Evolutionary conservation across 2,888 invertebrate genomes (phyloP), one percentile per base, ranked within the genome.

Genomic region (Pimpla rufipes): DNA sequence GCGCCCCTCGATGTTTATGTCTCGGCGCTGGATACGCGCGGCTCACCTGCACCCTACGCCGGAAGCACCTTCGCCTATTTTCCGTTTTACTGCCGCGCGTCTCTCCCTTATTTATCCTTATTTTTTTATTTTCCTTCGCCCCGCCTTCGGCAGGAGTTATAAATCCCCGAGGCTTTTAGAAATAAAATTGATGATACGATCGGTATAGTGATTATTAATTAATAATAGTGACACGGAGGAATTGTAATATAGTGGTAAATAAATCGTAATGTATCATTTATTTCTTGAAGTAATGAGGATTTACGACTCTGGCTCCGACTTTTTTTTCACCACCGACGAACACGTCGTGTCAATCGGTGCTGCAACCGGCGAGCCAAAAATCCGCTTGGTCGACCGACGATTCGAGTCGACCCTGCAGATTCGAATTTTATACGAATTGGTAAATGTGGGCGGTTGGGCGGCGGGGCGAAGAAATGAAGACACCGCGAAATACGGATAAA

Each of bases 341-440:
- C n/a, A n/a, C 5, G 29, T 3, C 29, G 29, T 29, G 29, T 29
- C 5, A 29, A 3, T 29, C 29, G 3, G 29, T 29, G 29, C 29
- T 5, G 29, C 29, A 29, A 29, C 29, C 29, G 29, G 2, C 29
- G 29, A 5, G 29, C 29, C 29, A 29, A 29, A 5, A 29, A 2
- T 5, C 29, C 3, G 29, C 2, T 77, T 68, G 68, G 81, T 57
- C 52, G 83, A 57, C 55, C 50, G 80, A 71, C 59, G 66, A 62
- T 68, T 35, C 55, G 64, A 67, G 23, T 77, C 37, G 66, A 73
- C 78, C 57, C 71, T 50, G 57, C 37, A 70, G 50, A 67, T 50
- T 42, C 59, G 71, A 77, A 81, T 73, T 81, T 77, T 77, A 77
- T 77, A 68, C 68, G 74, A 78, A 81, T 78, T 68, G 68, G 35